Evolutionary conservation across 2,888 invertebrate species (phyloP).

Genomic region (Cepaea hortensis): DNA sequence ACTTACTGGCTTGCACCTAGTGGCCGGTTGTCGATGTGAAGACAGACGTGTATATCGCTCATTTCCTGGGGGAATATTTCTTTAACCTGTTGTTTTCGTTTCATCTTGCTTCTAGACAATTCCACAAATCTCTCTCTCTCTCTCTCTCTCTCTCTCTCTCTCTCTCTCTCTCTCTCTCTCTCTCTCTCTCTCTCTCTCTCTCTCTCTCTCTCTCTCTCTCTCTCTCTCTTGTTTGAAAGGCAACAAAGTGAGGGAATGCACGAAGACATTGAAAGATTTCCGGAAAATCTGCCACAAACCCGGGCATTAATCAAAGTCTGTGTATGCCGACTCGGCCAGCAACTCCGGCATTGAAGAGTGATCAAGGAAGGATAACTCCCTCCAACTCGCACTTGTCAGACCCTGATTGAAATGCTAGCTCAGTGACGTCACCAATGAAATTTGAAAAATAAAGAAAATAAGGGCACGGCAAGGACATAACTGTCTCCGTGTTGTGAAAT

Average conservation of each 20-base stretch:
- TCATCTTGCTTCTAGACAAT: not conserved
- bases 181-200: not conserved
- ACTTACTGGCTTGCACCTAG: too few species aligned
- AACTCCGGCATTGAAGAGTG: constrained; percentile 25
- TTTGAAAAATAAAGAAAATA: not conserved
- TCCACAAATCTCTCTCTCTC: too few species aligned
- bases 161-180: too few species aligned
- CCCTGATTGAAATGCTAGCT: constrained; percentile 40
- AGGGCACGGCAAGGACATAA: constrained; percentile 6
- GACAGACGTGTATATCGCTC: too few species aligned
- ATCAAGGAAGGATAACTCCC: constrained; percentile 34
- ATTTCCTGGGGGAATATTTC: not conserved
- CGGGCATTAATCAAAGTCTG: constrained; percentile 33
- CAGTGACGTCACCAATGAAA: constrained; percentile 22
- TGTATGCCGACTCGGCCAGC: not conserved
- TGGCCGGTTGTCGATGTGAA: too few species aligned
- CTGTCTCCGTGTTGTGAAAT: not conserved
- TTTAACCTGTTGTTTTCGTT: constrained; percentile 25
- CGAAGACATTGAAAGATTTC: constrained; percentile 13
- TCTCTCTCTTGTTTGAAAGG: not conserved
- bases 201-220: not conserved
- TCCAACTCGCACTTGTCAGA: constrained; percentile 28
- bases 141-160: too few species aligned
- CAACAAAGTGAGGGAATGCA: constrained; percentile 24
- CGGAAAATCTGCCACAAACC: constrained; percentile 21